Evolutionary conservation across 2,888 invertebrate genomes (phyloP).

Genomic region (Nasonia oneida): DNA sequence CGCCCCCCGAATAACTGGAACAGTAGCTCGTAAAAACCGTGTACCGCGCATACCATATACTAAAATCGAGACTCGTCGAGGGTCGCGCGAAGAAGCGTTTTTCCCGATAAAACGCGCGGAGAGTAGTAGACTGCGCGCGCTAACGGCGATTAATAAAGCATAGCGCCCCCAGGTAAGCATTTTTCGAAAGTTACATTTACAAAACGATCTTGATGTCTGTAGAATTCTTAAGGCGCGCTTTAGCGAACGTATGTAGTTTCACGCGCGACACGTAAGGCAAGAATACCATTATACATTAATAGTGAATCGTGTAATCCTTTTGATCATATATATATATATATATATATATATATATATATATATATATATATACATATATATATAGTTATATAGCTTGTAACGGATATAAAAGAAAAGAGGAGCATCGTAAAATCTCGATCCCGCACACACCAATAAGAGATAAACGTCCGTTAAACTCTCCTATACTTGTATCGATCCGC

Average conservation of each 20-base stretch:
- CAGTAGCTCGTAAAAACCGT: not conserved
- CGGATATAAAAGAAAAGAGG: slow-evolving; percentile 1
- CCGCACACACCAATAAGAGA: not conserved
- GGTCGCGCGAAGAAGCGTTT: slow-evolving; percentile 57
- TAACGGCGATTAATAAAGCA: slow-evolving; percentile 43
- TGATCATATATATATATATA: slow-evolving; percentile 40
- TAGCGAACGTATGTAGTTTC: slow-evolving; percentile 34
- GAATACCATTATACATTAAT: slow-evolving; percentile 32
- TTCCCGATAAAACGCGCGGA: slow-evolving; percentile 70
- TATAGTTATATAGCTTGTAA: slow-evolving; percentile 38
- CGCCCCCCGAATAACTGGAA: too few species aligned
- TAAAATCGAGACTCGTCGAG: not conserved
- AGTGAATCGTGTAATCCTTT: slow-evolving; percentile 33
- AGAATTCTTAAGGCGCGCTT: slow-evolving; percentile 43
- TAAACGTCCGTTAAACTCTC: slow-evolving; percentile 8
- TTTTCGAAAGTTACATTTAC: slow-evolving; percentile 53
- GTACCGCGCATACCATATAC: too few species aligned
- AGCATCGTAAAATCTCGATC: slow-evolving; percentile 30
- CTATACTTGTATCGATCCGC: not conserved
- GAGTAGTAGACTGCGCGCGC: slow-evolving; percentile 70
- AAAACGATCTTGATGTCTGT: slow-evolving; percentile 53
- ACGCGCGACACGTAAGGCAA: slow-evolving; percentile 9
- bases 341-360: slow-evolving; percentile 35
- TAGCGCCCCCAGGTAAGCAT: slow-evolving; percentile 55
- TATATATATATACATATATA: slow-evolving; percentile 45